phyloP scores from a whole-genome alignment of 2,797 vertebrate species.

The Amblyraja radiata region DNA sequence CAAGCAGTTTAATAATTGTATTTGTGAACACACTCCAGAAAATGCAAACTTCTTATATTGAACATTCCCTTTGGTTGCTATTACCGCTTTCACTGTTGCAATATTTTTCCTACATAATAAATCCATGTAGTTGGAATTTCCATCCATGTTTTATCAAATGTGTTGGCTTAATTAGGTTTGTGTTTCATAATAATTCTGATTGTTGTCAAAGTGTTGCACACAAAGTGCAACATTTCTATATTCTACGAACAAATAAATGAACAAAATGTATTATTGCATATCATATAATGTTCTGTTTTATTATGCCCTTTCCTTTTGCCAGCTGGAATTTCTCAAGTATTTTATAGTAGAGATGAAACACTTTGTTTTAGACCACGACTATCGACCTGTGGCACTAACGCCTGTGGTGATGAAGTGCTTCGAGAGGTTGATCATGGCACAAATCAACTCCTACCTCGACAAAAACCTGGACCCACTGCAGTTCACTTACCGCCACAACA shows the following conservation, averaged over 20 bases:
- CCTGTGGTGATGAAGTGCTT: too few relatives aligned
- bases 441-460: too few relatives aligned
- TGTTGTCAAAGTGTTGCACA: too few relatives aligned
- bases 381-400: too few relatives aligned
- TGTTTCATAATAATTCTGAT: not conserved
- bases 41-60: not conserved
- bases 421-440: too few relatives aligned
- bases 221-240: not conserved
- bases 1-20: not conserved
- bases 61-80: not conserved
- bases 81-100: not conserved
- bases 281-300: not conserved
- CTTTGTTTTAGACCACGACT: too few relatives aligned
- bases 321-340: not conserved
- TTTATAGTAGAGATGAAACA: too few relatives aligned
- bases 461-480: too few relatives aligned
- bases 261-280: not conserved
- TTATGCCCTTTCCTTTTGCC: not conserved
- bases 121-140: too few relatives aligned
- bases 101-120: not conserved
- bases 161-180: too few relatives aligned
- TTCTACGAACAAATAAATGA: not conserved
- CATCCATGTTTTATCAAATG: too few relatives aligned
- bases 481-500: too few relatives aligned
- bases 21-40: not conserved